A percentile compares a stretch with the other conserved stretches of the same genome.
Conservation (phyloP, 1,140 invertebrate genomes). For the Brachionus calyciflorus region DNA sequence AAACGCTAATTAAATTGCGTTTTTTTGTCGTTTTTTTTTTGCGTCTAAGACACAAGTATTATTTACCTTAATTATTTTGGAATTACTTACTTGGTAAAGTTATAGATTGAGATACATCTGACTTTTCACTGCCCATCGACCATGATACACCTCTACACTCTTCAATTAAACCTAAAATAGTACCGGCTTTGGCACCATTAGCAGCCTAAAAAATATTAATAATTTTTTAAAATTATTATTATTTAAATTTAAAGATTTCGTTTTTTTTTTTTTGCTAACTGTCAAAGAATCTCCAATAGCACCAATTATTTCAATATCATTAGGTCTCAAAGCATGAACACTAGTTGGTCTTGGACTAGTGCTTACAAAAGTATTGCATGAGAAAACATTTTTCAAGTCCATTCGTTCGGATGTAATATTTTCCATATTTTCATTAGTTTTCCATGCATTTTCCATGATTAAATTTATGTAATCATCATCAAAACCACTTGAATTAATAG, state of each 20-base stretch:
- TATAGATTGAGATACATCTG: conserved; percentile 5
- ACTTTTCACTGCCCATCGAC: conserved; percentile 44
- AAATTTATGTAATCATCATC: conserved; percentile 9
- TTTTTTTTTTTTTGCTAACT: neutral
- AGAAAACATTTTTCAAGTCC: neutral
- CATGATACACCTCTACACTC: conserved; percentile 37
- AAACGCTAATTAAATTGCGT: too few relatives aligned
- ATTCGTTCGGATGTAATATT: neutral
- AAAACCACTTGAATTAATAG: neutral
- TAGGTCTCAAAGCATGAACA: conserved; percentile 68
- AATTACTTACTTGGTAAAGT: conserved; percentile 49
- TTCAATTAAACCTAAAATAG: conserved; percentile 27
- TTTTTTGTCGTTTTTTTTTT: too few relatives aligned
- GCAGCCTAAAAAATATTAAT: conserved; percentile 38
- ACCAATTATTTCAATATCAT: conserved; percentile 74
- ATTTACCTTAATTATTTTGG: neutral
- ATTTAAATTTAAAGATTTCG: neutral
- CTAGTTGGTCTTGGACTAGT: conserved; percentile 35
- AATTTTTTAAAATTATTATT: neutral
- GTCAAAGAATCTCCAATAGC: conserved; percentile 74
- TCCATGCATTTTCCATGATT: conserved; percentile 16
- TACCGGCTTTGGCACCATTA: conserved; percentile 24
- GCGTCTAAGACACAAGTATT: neutral
- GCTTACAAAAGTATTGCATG: neutral
- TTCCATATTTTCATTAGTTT: conserved; percentile 9